phyloP scores from a whole-genome alignment of 2,888 invertebrate genomes.

The Chloromyia formosa region DNA sequence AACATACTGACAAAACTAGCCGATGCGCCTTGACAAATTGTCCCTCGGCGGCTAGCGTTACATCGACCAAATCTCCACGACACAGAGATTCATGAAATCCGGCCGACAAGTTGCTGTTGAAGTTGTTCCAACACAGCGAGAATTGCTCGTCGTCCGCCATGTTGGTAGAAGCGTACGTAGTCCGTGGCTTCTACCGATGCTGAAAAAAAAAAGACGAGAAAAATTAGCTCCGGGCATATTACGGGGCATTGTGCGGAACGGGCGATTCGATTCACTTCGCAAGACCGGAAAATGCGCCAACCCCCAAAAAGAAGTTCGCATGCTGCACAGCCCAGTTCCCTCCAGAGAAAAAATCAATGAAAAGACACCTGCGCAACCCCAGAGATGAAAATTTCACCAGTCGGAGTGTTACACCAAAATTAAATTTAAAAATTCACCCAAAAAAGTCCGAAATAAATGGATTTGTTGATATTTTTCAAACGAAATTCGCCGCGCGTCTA shows the following conservation, averaged over 20 bases:
- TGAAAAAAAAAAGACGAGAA: constrained; percentile 4
- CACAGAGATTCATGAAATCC: constrained; percentile 77
- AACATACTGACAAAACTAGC: constrained; percentile 76
- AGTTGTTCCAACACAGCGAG: constrained; percentile 80
- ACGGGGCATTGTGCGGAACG: no score
- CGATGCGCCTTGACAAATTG: constrained; percentile 77
- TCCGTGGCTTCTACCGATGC: constrained; percentile 14
- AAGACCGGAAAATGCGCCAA: not conserved
- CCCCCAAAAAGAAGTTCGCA: no score
- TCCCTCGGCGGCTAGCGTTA: constrained; percentile 76
- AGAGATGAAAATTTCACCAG: not conserved
- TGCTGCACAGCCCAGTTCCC: no score
- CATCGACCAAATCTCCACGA: constrained; percentile 75
- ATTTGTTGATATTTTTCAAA: not conserved
- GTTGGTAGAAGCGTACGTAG: constrained; percentile 59
- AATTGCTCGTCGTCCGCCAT: constrained; percentile 79
- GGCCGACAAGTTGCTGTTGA: constrained; percentile 76
- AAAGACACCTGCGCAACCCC: not conserved
- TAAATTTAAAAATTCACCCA: not conserved
- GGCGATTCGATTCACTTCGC: not conserved
- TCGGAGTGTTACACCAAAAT: not conserved
- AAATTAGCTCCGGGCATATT: not conserved
- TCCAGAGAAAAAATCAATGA: constrained; percentile 44
- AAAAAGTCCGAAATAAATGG: not conserved
- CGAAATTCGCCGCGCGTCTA: constrained; percentile 30